Conservation (phyloP, 2,888 invertebrate species). For the Mythimna pallens region DNA sequence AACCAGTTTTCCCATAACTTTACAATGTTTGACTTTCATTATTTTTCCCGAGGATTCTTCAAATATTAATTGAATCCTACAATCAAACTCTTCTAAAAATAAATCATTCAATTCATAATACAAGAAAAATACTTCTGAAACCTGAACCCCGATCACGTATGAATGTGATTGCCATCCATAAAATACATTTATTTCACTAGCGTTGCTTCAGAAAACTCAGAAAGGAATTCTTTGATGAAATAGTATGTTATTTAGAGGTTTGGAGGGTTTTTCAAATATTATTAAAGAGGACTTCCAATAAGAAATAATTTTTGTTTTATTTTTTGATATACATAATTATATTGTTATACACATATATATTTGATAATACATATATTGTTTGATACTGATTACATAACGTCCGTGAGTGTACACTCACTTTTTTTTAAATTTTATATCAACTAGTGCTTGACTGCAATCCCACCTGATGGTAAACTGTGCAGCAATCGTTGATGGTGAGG, state of each 20-base stretch:
- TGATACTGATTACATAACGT: no score
- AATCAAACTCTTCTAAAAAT: background rate
- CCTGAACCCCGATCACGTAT: slow-evolving; percentile 44
- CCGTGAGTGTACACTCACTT: no score
- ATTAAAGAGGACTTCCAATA: background rate
- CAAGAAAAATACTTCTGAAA: slow-evolving; percentile 17
- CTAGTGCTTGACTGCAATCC: no score
- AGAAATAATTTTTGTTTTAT: no score
- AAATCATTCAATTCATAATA: slow-evolving; percentile 29
- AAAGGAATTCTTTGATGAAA: slow-evolving; percentile 15
- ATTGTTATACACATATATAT: no score
- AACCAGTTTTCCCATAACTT: no score
- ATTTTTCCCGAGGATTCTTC: background rate
- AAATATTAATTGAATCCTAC: background rate
- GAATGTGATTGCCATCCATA: slow-evolving; percentile 33
- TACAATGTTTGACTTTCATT: no score
- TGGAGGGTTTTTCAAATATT: slow-evolving; percentile 24
- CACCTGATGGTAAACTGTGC: no score
- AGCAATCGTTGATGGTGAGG: no score
- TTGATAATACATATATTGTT: no score
- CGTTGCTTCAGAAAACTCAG: slow-evolving; percentile 13
- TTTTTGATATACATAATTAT: no score
- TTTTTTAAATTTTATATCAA: no score
- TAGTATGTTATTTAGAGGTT: slow-evolving; percentile 5
- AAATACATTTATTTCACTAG: slow-evolving; percentile 49